These are phyloP conservation scores for Meles meles DNA, from an alignment of 2,113 vertebrate species.

Conservation along the genomic window DNA sequence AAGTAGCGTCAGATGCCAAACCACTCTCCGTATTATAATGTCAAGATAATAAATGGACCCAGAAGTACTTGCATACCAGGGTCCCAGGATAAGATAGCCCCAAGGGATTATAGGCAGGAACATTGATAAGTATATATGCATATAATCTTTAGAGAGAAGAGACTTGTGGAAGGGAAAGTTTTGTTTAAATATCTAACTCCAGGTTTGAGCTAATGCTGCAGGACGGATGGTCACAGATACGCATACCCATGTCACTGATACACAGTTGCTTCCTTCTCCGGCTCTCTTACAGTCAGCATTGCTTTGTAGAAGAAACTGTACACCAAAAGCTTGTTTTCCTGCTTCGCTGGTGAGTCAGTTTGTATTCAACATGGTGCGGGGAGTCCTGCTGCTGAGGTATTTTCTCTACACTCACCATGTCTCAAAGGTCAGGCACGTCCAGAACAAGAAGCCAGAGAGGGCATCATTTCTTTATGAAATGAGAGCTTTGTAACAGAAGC, in stretches of 20 bases:
- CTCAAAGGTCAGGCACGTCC: background rate
- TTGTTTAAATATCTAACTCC: background rate
- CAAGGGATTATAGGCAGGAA: background rate
- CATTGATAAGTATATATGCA: background rate
- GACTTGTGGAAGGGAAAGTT: background rate
- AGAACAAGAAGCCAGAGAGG: background rate
- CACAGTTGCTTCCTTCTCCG: background rate
- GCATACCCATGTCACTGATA: accelerated
- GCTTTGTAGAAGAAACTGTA: background rate
- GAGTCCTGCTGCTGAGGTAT: background rate
- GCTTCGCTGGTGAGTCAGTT: background rate
- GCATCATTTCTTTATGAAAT: background rate
- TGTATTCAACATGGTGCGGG: background rate
- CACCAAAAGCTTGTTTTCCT: background rate
- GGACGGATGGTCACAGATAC: background rate
- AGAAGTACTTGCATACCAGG: background rate
- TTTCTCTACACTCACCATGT: background rate
- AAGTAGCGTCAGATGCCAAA: background rate
- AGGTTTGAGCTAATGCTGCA: background rate
- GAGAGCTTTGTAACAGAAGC: background rate
- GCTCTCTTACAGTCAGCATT: background rate
- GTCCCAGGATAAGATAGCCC: background rate
- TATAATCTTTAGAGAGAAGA: background rate
- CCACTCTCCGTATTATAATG: background rate
- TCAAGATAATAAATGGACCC: background rate